phyloP scores from a whole-genome alignment of 2,888 invertebrate genomes.

The Heliothis peltigera region DNA sequence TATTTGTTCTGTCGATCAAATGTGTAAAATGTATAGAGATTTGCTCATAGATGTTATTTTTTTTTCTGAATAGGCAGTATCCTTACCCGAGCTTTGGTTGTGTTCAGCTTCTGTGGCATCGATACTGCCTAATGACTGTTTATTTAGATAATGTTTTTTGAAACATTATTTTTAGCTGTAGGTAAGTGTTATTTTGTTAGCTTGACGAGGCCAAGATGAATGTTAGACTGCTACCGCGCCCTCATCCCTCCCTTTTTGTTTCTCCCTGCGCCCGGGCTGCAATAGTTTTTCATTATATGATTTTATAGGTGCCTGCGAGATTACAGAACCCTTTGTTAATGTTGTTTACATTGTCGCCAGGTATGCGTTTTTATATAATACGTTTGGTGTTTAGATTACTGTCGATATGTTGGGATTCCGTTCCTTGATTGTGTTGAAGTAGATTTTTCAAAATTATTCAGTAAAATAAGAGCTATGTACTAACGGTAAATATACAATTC shows the following conservation, averaged over 20 bases:
- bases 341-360: constrained; percentile 91
- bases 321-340: constrained; percentile 88
- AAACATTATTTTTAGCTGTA: constrained; percentile 85
- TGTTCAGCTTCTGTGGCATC: constrained; percentile 67
- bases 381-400: constrained; percentile 73
- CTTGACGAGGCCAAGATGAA: constrained; percentile 89
- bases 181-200: constrained; percentile 90
- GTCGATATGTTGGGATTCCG: constrained; percentile 66
- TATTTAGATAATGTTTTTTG: constrained; percentile 81
- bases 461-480: background rate
- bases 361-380: constrained; percentile 87
- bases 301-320: constrained; percentile 90
- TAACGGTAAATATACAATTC: constrained; percentile 38
- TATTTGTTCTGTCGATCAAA: constrained; percentile 73
- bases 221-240: constrained; percentile 89
- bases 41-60: constrained; percentile 86
- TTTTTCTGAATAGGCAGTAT: constrained; percentile 86
- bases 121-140: constrained; percentile 86
- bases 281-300: constrained; percentile 86
- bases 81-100: constrained; percentile 71
- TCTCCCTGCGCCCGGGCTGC: constrained; percentile 86
- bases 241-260: constrained; percentile 84
- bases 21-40: constrained; percentile 87
- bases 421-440: background rate
- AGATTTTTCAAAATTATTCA: background rate